Conservation (phyloP, 2,113 vertebrate genomes). For the Corythornis vintsioides region DNA sequence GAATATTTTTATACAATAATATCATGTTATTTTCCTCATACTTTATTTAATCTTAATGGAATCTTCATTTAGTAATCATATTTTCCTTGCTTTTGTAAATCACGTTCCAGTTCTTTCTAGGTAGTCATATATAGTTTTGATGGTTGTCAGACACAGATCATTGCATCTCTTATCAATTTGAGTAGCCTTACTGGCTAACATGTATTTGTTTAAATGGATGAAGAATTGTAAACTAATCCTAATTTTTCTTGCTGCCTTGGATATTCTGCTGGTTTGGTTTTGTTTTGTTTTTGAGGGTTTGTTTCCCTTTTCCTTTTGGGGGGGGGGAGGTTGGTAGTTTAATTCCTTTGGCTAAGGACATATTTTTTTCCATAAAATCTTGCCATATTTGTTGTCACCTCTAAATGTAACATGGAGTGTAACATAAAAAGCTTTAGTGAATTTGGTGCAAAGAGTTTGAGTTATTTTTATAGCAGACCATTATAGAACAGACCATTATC, state of each 20-base stretch:
- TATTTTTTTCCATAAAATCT: background rate
- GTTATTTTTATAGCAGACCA: background rate
- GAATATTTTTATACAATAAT: background rate
- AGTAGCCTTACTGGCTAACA: background rate
- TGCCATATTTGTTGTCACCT: background rate
- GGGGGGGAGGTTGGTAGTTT: background rate
- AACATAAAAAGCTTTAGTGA: background rate
- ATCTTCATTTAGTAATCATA: background rate
- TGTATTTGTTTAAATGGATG: background rate
- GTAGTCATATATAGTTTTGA: background rate
- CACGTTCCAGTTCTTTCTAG: background rate
- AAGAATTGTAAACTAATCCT: background rate
- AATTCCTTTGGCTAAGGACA: rapidly evolving
- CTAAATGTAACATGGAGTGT: rapidly evolving
- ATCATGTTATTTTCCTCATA: background rate
- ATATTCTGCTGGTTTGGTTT: background rate
- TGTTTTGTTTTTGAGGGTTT: no score
- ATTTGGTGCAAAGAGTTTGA: background rate
- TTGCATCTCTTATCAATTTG: background rate
- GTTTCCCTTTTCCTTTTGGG: no score
- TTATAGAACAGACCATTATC: background rate
- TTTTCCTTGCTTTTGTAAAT: background rate
- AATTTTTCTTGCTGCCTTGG: background rate
- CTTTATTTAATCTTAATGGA: background rate
- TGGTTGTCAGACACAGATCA: background rate